Base-by-base conservation (phyloP, 1,140 invertebrate genomes). In the Drosophila tsacasi region DNA sequence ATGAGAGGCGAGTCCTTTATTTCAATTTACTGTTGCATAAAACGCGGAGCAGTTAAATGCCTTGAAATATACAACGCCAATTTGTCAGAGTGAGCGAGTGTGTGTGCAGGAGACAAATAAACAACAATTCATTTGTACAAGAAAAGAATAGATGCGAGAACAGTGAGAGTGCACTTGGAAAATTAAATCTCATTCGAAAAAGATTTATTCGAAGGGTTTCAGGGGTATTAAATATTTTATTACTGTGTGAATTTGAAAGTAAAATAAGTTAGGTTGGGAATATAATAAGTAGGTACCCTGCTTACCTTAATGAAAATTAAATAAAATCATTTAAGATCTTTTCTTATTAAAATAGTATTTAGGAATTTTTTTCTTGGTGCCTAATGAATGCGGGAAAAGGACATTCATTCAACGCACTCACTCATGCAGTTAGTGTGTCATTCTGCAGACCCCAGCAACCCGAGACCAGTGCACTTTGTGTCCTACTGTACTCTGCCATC, bases 371-470 rank as follows among this genome's bases (percentile, higher is more conserved):
- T 68, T 19, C 23, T 7, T 13, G 17, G 67, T 68, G 63, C 52
- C 27, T 10, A 8, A 44, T 44, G 40, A 60, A 30, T 64, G 21
- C 47, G 23, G 62, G 52, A 49, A 54, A 27, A 44, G 21, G 46
- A 49, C 76, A 83, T 71, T 73, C 72, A 87, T 65, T 78, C 57
- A 90, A 80, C 73, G 66, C 84, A 85, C 42, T 89, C 84, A 79
- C 68, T 89, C 85, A 89, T 90, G 85, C 84, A 89, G 84, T 73
- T 71, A 79, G 62, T 83, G 76, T 86, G 76, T 83, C 79, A 83
- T 67, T 76, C 69, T 68, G 67, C 52, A 8, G 69, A 52, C 58
- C 65, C 49, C 40, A 35, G 57, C 49, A 42, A 49, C 60, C 44
- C 78, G 52, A 47, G 55, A 23, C 21, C 30, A 60, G 44, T 73